Conservation (phyloP, 2,797 vertebrate species). For the Sylvilagus floridanus region DNA sequence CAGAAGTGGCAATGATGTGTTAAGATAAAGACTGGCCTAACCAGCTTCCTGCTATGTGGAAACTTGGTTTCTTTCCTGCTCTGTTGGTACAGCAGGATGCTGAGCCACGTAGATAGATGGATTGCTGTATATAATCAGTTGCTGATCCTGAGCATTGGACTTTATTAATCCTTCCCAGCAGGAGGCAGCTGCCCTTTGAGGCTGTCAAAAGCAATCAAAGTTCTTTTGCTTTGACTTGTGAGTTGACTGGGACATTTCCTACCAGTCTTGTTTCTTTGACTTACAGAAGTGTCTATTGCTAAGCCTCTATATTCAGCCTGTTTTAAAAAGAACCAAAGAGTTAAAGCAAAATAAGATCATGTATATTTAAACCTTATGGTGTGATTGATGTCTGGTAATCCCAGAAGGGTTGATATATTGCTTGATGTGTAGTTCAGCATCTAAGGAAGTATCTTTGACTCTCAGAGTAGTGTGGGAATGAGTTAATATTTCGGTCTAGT, state of each 20-base stretch:
- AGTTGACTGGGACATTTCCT: constrained; percentile 42
- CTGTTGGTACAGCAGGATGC: background rate
- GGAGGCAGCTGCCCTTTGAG: constrained; percentile 45
- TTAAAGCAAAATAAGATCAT: background rate
- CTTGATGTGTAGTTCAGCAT: background rate
- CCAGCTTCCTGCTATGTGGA: background rate
- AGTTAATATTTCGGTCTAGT: background rate
- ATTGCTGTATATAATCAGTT: background rate
- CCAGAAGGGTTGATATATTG: background rate
- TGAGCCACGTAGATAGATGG: background rate
- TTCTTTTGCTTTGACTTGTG: background rate
- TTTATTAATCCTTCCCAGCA: constrained; percentile 19
- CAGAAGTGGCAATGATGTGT: background rate
- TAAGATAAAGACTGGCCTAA: background rate
- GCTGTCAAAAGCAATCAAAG: constrained; percentile 47
- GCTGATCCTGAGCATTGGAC: background rate
- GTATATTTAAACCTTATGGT: background rate
- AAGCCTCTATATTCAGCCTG: background rate
- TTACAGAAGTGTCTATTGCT: background rate
- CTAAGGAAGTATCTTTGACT: constrained; percentile 12
- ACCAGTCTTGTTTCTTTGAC: constrained; percentile 16
- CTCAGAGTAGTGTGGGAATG: background rate
- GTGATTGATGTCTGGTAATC: background rate
- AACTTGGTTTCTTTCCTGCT: constrained; percentile 10
- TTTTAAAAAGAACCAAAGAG: background rate